These are phyloP conservation scores for Amyelois transitella DNA, from an alignment of 1,140 invertebrate species.

Conservation along the genomic window DNA sequence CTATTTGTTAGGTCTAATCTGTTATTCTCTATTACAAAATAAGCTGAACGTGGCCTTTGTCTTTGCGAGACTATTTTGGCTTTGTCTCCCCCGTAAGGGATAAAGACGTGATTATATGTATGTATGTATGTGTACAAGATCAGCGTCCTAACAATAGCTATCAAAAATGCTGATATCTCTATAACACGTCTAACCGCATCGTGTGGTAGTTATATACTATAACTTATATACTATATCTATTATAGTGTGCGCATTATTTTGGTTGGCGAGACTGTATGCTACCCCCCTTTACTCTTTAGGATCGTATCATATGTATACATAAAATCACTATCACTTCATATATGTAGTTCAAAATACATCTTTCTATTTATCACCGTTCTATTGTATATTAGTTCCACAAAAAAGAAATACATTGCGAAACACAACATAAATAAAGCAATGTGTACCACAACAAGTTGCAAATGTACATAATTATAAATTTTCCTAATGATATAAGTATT, in stretches of 20 bases:
- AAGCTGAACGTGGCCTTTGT: too few relatives aligned
- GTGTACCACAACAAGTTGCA: background rate
- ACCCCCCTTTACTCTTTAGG: background rate
- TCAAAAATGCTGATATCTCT: too few relatives aligned
- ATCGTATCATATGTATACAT: background rate
- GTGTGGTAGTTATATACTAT: background rate
- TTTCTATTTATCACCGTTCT: background rate
- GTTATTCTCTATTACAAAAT: too few relatives aligned
- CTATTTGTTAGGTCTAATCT: too few relatives aligned
- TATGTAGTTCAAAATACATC: too few relatives aligned
- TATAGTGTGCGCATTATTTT: background rate
- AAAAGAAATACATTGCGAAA: background rate
- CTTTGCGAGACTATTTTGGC: too few relatives aligned
- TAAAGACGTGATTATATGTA: too few relatives aligned
- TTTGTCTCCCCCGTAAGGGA: too few relatives aligned
- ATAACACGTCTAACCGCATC: background rate
- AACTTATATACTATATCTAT: background rate
- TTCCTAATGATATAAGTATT: too few relatives aligned
- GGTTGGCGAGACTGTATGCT: background rate
- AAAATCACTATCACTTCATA: background rate
- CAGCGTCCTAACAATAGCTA: too few relatives aligned
- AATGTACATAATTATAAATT: background rate
- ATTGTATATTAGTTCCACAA: too few relatives aligned
- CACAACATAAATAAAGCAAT: background rate
- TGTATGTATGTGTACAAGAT: too few relatives aligned